Evolutionary conservation across 1,140 invertebrate species (phyloP).

Genomic region (Caerostris darwini): DNA sequence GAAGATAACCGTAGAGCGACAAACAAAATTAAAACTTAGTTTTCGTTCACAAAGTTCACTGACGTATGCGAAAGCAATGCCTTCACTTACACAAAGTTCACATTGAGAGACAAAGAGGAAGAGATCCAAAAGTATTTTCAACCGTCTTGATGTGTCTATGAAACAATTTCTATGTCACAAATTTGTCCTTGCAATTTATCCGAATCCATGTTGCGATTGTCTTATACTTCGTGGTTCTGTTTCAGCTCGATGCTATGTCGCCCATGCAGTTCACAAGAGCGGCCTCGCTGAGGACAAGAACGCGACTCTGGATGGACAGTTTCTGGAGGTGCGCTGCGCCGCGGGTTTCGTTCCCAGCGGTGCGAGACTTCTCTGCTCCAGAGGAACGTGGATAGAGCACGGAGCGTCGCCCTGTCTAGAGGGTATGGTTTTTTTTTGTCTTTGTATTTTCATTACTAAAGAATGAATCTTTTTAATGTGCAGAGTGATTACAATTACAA

Average conservation of each 20-base stretch:
- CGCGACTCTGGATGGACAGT: neutral
- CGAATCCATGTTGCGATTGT: neutral
- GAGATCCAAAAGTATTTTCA: too few species aligned
- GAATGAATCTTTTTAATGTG: too few species aligned
- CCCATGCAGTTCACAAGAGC: neutral
- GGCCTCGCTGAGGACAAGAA: neutral
- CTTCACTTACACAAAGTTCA: too few species aligned
- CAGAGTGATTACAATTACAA: too few species aligned
- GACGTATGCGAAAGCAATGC: too few species aligned
- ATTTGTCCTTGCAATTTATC: neutral
- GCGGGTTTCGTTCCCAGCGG: neutral
- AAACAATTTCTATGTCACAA: neutral
- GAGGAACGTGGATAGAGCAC: neutral
- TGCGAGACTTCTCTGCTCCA: neutral
- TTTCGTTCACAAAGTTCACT: too few species aligned
- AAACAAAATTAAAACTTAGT: too few species aligned
- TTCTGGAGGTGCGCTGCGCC: neutral
- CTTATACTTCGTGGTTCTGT: neutral
- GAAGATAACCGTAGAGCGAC: too few species aligned
- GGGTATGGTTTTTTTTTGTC: neutral
- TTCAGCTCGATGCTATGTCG: neutral
- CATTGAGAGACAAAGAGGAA: too few species aligned
- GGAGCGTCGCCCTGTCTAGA: neutral
- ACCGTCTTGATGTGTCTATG: too few species aligned
- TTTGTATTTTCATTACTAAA: too few species aligned